Percentiles rank a stretch among this genome's conserved stretches.
These are phyloP conservation scores for Sussaba pulchella DNA, from an alignment of 2,888 invertebrate genomes.

Conservation along the genomic window DNA sequence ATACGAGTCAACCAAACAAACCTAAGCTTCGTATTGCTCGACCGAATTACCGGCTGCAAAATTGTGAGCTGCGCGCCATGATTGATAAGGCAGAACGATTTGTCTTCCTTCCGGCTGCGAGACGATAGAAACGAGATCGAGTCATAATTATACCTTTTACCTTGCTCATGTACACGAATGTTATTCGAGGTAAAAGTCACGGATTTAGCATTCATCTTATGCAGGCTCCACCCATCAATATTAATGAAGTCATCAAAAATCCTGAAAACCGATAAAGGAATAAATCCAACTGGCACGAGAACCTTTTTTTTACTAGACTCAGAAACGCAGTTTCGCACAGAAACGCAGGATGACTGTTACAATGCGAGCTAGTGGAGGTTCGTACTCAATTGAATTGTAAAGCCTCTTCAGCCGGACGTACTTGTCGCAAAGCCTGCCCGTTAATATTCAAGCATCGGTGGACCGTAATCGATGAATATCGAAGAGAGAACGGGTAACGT, in stretches of 20 bases:
- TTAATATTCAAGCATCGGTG: slow-evolving; percentile 53
- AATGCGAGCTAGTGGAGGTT: neutral
- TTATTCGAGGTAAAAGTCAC: slow-evolving; percentile 7
- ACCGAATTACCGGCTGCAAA: too few species aligned
- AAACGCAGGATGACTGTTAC: neutral
- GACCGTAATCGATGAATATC: slow-evolving; percentile 55
- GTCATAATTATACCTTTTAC: neutral
- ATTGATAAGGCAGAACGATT: neutral
- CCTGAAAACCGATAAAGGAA: slow-evolving; percentile 7
- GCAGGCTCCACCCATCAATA: too few species aligned
- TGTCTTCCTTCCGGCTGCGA: neutral
- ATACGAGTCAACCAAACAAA: neutral
- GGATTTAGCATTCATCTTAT: too few species aligned
- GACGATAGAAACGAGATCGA: neutral
- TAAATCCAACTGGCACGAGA: too few species aligned
- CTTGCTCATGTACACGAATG: too few species aligned
- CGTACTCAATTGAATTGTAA: slow-evolving; percentile 38
- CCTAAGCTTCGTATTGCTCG: too few species aligned
- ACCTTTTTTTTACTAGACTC: too few species aligned
- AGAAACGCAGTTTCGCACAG: slow-evolving; percentile 27
- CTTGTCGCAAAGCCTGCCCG: slow-evolving; percentile 54
- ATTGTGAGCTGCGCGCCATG: neutral
- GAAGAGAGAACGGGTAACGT: slow-evolving; percentile 32
- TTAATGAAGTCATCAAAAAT: too few species aligned
- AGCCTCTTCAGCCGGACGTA: slow-evolving; percentile 51